Evolutionary conservation across 2,888 invertebrate genomes (phyloP).

Genomic region (Cataglyphis livida): DNA sequence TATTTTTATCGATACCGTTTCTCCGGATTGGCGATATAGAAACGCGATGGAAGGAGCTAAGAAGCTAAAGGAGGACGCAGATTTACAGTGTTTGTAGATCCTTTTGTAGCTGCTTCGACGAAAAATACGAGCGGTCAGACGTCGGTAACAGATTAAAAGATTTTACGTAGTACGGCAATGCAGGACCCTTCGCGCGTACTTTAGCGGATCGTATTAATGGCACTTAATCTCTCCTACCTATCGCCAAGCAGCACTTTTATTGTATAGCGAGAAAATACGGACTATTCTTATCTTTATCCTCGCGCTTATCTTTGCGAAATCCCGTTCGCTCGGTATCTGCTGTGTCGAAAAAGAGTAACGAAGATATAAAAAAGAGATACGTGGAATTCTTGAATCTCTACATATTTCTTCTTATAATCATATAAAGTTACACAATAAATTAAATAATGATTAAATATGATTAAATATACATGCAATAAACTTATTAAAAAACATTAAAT

Average conservation of each 20-base stretch:
- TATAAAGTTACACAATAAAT: neutral
- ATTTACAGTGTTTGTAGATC: constrained; percentile 68
- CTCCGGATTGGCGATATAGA: constrained; percentile 35
- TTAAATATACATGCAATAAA: too few species aligned
- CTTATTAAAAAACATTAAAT: neutral
- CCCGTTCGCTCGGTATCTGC: constrained; percentile 4
- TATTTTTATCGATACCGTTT: constrained; percentile 60
- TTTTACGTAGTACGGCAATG: constrained; percentile 37
- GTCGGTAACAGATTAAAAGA: constrained; percentile 59
- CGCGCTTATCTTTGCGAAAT: constrained; percentile 35
- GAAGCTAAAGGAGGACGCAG: constrained; percentile 60
- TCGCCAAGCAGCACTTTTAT: constrained; percentile 16
- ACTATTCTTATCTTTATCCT: constrained; percentile 38
- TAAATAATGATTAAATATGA: too few species aligned
- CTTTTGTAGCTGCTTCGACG: constrained; percentile 36
- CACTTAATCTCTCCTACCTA: constrained; percentile 47
- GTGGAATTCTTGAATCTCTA: neutral
- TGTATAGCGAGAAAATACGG: constrained; percentile 36
- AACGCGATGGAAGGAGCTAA: constrained; percentile 38
- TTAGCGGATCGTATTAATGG: constrained; percentile 47
- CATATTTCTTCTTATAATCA: neutral
- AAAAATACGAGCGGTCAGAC: constrained; percentile 54
- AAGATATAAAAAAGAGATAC: neutral
- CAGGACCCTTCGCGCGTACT: constrained; percentile 35
- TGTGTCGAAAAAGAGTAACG: neutral